phyloP scores from a whole-genome alignment of 1,140 invertebrate species.

The Drosophila sulfurigaster region DNA sequence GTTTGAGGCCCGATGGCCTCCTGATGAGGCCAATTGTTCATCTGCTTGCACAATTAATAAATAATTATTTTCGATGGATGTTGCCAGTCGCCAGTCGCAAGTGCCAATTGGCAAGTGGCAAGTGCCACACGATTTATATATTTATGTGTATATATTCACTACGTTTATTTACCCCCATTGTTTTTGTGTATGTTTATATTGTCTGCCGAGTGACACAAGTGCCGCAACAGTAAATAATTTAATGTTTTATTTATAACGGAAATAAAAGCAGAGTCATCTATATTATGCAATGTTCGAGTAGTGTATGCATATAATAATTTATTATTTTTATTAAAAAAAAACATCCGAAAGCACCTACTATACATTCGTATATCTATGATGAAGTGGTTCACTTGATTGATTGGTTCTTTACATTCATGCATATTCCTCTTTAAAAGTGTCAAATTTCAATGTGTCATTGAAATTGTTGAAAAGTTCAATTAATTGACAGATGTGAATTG shows the following conservation, averaged over 20 bases:
- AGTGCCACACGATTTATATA: conserved; percentile 69
- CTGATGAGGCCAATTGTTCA: conserved; percentile 77
- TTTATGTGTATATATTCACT: conserved; percentile 72
- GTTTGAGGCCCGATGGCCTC: background rate
- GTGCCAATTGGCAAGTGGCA: conserved; percentile 54
- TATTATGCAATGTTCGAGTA: conserved; percentile 21
- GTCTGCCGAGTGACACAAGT: conserved; percentile 24
- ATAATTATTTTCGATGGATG: conserved; percentile 66
- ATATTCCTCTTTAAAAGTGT: conserved; percentile 20
- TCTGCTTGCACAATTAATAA: conserved; percentile 74
- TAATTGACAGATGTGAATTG: conserved; percentile 2
- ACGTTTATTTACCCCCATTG: conserved; percentile 42
- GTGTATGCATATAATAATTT: conserved; percentile 13
- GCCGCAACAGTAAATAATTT: conserved; percentile 71
- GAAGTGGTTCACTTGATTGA: conserved; percentile 65
- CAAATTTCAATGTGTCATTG: conserved; percentile 14
- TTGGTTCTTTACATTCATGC: conserved; percentile 12
- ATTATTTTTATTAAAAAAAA: conserved; percentile 47
- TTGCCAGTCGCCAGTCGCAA: conserved; percentile 10
- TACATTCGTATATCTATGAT: conserved; percentile 49
- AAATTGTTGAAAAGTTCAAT: conserved; percentile 5
- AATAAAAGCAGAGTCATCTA: conserved; percentile 41
- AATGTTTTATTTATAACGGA: conserved; percentile 67
- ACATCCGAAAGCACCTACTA: conserved; percentile 20
- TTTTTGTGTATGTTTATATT: conserved; percentile 28